Conservation (phyloP, 2,888 invertebrate species). For the Ennomos erosarius region DNA sequence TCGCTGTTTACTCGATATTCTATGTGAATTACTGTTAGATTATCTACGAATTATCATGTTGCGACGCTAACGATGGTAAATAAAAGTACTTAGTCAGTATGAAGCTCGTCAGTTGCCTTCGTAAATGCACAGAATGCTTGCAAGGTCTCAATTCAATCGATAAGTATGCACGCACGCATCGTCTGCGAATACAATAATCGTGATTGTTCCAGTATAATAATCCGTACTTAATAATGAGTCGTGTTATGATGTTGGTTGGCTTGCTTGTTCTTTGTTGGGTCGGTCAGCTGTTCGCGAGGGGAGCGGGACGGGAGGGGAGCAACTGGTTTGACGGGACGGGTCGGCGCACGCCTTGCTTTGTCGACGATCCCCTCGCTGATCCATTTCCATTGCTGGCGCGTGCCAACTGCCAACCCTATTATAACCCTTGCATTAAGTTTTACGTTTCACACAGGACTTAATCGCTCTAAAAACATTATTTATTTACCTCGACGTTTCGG, state of each 20-base stretch:
- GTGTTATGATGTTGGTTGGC: conserved; percentile 45
- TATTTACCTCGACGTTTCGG: no score
- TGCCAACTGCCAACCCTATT: conserved; percentile 18
- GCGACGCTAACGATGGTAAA: conserved; percentile 1
- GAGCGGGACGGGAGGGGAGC: conserved; percentile 45
- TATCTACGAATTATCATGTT: no score
- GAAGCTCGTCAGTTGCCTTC: conserved; percentile 6
- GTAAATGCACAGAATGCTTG: conserved; percentile 3
- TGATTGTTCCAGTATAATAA: conserved; percentile 24
- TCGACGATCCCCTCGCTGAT: conserved; percentile 24
- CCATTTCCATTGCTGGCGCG: conserved; percentile 23
- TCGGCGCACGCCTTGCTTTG: conserved; percentile 52
- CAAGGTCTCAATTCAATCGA: conserved; percentile 23
- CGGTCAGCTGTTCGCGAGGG: conserved; percentile 75
- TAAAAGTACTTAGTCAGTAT: not conserved
- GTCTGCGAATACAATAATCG: conserved; percentile 13
- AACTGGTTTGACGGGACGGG: conserved; percentile 60
- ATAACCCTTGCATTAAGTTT: conserved; percentile 7
- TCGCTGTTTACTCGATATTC: conserved; percentile 57
- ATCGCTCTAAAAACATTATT: no score
- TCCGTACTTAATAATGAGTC: conserved; percentile 41
- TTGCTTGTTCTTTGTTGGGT: conserved; percentile 71
- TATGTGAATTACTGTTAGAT: conserved; percentile 17
- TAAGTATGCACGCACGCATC: conserved; percentile 17
- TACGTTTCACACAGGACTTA: no score